A percentile compares a stretch with the other conserved stretches of the same genome.
Conservation (phyloP, 1,140 invertebrate species). For the Conus betulinus region DNA sequence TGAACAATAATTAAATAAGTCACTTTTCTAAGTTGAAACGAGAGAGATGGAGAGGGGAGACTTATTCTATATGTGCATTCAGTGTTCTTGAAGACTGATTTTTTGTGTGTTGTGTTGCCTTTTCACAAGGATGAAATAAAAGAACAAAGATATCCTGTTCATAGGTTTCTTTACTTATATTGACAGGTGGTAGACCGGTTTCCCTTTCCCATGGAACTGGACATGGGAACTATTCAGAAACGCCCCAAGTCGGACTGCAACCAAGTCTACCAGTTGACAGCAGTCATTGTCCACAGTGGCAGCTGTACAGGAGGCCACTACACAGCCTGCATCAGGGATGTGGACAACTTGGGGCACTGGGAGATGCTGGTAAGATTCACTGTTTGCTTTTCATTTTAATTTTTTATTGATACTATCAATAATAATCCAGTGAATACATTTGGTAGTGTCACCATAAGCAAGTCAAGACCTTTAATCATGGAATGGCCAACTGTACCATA, state of each 20-base stretch:
- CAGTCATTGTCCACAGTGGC: slow-evolving; percentile 73
- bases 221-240: slow-evolving; percentile 71
- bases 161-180: slow-evolving; percentile 4
- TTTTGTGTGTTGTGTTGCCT: not conserved
- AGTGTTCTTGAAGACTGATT: not conserved
- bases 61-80: too few species aligned
- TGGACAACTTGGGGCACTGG: slow-evolving; percentile 72
- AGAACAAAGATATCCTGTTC: not conserved
- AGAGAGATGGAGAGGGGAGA: too few species aligned
- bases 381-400: not conserved
- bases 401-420: too few species aligned
- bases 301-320: slow-evolving; percentile 74
- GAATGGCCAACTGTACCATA: too few species aligned
- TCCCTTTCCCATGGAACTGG: slow-evolving; percentile 68
- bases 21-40: too few species aligned
- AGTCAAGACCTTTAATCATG: too few species aligned
- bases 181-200: slow-evolving; percentile 68
- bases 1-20: too few species aligned
- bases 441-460: too few species aligned
- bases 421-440: too few species aligned
- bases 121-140: not conserved
- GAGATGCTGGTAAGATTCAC: slow-evolving; percentile 60
- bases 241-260: slow-evolving; percentile 35
- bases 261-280: slow-evolving; percentile 71
- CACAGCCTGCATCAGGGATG: slow-evolving; percentile 73